Evolutionary conservation across 2,888 invertebrate genomes (phyloP).

Genomic region (Callinectes sapidus): DNA sequence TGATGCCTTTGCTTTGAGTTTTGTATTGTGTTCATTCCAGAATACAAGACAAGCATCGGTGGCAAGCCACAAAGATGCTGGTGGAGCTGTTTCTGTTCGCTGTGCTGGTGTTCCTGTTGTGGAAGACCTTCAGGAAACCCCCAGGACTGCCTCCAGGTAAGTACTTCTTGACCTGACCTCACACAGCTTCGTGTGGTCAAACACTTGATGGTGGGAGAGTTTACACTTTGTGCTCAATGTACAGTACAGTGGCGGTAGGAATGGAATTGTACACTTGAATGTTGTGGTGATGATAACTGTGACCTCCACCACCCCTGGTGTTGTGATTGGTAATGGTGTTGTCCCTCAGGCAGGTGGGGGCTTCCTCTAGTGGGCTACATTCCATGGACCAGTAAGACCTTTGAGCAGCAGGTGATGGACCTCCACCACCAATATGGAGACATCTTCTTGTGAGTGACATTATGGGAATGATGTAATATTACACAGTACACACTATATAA

Average conservation of each 20-base stretch:
- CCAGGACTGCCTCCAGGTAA: neutral
- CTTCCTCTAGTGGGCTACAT: constrained; percentile 26
- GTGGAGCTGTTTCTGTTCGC: neutral
- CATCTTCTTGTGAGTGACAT: neutral
- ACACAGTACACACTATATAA: too few species aligned
- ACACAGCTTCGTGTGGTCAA: neutral
- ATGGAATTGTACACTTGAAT: neutral
- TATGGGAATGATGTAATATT: neutral
- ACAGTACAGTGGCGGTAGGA: neutral
- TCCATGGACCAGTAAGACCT: neutral
- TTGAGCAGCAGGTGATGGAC: neutral
- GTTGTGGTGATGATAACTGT: neutral
- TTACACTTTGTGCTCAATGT: neutral
- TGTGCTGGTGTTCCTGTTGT: neutral
- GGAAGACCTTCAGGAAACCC: constrained; percentile 2
- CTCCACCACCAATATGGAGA: constrained; percentile 9
- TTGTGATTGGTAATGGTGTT: neutral
- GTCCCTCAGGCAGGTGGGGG: constrained; percentile 30
- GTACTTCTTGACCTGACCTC: neutral
- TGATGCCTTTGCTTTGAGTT: neutral
- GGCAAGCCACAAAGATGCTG: neutral
- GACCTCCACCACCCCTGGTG: neutral
- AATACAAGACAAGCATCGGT: neutral
- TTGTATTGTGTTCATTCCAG: neutral
- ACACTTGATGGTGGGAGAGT: neutral